phyloP scores from a whole-genome alignment of 1,140 invertebrate genomes.

The Diuraphis noxia region DNA sequence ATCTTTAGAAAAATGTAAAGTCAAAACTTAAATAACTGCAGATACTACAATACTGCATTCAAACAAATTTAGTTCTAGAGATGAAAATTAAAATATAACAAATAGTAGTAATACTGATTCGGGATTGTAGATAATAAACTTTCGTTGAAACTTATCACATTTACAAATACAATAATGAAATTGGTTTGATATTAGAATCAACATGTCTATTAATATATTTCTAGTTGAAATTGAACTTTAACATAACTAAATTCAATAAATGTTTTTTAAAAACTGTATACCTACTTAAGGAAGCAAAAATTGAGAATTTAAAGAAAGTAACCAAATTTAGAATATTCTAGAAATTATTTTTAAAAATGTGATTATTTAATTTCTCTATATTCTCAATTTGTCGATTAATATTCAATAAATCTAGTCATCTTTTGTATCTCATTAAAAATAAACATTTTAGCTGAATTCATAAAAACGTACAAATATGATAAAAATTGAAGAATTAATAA shows the following conservation, averaged over 20 bases:
- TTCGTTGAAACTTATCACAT: not conserved
- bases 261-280: no score
- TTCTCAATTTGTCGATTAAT: not conserved
- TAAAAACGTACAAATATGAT: not conserved
- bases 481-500: not conserved
- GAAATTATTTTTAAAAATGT: not conserved
- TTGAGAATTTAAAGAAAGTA: not conserved
- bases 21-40: not conserved
- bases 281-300: not conserved
- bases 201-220: not conserved
- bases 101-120: not conserved
- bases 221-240: not conserved
- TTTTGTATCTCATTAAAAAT: not conserved
- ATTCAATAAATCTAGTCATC: not conserved
- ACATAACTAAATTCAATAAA: no score
- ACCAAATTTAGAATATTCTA: not conserved
- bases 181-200: not conserved
- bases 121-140: not conserved
- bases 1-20: not conserved
- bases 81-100: not conserved
- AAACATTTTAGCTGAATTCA: not conserved
- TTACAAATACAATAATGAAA: not conserved
- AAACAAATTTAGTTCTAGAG: not conserved
- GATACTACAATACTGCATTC: not conserved
- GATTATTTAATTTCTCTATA: not conserved